Conservation (phyloP, 2,888 invertebrate genomes). For the Celastrina argiolus region DNA sequence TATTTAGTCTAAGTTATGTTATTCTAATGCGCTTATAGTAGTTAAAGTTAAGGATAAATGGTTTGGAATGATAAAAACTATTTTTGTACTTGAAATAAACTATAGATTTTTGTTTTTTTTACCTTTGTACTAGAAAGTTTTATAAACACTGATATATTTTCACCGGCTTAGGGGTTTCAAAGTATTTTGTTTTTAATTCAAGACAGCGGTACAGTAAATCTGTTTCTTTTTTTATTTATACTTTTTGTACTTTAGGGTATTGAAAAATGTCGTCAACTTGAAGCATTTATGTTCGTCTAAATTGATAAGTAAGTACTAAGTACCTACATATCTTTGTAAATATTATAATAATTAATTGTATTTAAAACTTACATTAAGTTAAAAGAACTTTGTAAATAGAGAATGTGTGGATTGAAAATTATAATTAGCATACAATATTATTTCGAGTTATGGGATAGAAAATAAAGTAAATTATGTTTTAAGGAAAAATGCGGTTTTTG, state of each 20-base stretch:
- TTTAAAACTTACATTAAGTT: background rate
- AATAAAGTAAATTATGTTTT: no score
- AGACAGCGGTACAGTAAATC: background rate
- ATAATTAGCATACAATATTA: background rate
- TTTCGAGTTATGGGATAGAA: background rate
- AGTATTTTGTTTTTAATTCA: no score
- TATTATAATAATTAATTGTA: background rate
- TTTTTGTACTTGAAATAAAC: background rate
- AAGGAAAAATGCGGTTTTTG: background rate
- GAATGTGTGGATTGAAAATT: background rate
- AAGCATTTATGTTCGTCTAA: background rate
- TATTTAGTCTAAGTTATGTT: background rate
- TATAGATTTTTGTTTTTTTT: background rate
- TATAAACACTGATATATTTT: no score
- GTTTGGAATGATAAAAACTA: background rate
- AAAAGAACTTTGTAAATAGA: conserved; percentile 3
- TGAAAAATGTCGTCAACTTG: background rate
- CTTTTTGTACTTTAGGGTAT: no score
- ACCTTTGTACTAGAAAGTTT: background rate
- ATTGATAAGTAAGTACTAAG: conserved; percentile 7
- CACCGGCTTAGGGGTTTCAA: no score
- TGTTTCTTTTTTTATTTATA: background rate
- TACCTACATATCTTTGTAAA: conserved; percentile 8
- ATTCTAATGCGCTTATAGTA: background rate
- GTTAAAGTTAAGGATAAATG: background rate